Percentiles rank a stretch among this genome's conserved stretches.
phyloP scores from a whole-genome alignment of 23 tunicate species.

The Trididemnum nubilum region DNA sequence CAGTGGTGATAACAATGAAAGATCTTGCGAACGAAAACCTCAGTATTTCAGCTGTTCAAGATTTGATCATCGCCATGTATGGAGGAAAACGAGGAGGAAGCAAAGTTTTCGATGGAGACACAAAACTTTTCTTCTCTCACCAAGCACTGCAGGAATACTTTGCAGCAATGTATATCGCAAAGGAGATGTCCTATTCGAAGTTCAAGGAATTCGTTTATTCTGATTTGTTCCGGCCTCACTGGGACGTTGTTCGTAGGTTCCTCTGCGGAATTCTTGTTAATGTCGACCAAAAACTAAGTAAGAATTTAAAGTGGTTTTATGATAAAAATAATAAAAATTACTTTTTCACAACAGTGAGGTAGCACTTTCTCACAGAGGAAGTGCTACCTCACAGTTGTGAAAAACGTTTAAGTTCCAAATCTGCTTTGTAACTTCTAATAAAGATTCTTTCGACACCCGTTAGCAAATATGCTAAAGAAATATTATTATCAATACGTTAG shows the following conservation, averaged over 20 bases:
- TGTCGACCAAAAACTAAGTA: background rate
- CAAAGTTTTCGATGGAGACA: background rate
- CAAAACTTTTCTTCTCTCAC: background rate
- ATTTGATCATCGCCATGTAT: background rate
- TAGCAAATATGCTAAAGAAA: no score
- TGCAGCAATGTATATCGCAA: background rate
- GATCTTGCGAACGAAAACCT: background rate
- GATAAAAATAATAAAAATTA: no score
- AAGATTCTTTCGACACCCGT: no score
- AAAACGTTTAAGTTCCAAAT: no score
- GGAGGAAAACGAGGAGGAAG: background rate
- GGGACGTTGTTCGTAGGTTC: constrained; percentile 6
- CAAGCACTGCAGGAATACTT: background rate
- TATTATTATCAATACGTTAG: no score
- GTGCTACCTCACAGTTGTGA: no score
- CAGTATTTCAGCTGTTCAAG: background rate
- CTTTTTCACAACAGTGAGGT: no score
- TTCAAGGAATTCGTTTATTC: background rate
- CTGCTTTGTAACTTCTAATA: no score
- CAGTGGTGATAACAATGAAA: background rate
- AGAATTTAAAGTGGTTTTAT: background rate
- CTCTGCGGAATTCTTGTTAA: background rate
- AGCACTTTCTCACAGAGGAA: no score
- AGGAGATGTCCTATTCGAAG: background rate
- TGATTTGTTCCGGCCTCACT: background rate